These are phyloP conservation scores for Bathynomus jamesi DNA, from an alignment of 1,140 invertebrate species.

Conservation along the genomic window DNA sequence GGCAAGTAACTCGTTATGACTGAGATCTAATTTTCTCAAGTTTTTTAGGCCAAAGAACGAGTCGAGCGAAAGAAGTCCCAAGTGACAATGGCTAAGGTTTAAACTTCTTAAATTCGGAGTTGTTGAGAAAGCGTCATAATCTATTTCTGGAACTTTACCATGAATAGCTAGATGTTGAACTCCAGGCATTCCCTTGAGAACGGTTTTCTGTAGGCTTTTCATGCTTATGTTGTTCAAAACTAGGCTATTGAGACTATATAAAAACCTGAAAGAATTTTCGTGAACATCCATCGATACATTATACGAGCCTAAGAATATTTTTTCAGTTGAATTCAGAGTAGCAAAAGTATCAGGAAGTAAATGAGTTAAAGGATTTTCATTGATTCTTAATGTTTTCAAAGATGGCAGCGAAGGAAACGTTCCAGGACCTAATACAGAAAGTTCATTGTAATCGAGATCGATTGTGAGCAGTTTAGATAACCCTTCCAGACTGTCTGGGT, in stretches of 20 bases:
- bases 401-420: constrained; percentile 18
- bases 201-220: constrained; percentile 2
- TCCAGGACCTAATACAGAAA: constrained; percentile 14
- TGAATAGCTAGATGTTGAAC: constrained; percentile 23
- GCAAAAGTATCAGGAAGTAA: constrained; percentile 23
- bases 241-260: constrained; percentile 10
- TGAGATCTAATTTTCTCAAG: constrained; percentile 18
- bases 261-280: constrained; percentile 22
- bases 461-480: constrained; percentile 23
- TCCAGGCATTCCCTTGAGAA: constrained; percentile 23
- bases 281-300: constrained; percentile 19
- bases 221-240: constrained; percentile 21
- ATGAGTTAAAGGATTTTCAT: constrained; percentile 21
- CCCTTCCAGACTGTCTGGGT: constrained; percentile 17
- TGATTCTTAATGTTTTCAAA: constrained; percentile 19
- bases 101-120: constrained; percentile 15
- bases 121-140: constrained; percentile 25
- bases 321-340: constrained; percentile 22
- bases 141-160: constrained; percentile 17
- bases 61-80: constrained; percentile 17
- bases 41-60: constrained; percentile 24
- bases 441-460: constrained; percentile 24
- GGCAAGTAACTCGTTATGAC: constrained; percentile 16
- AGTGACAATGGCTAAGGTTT: constrained; percentile 18
- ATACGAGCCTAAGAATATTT: constrained; percentile 17